Percentiles rank a stretch among this genome's conserved stretches.
These are phyloP conservation scores for Epinotia demarniana DNA, from an alignment of 2,888 invertebrate species.

Conservation along the genomic window DNA sequence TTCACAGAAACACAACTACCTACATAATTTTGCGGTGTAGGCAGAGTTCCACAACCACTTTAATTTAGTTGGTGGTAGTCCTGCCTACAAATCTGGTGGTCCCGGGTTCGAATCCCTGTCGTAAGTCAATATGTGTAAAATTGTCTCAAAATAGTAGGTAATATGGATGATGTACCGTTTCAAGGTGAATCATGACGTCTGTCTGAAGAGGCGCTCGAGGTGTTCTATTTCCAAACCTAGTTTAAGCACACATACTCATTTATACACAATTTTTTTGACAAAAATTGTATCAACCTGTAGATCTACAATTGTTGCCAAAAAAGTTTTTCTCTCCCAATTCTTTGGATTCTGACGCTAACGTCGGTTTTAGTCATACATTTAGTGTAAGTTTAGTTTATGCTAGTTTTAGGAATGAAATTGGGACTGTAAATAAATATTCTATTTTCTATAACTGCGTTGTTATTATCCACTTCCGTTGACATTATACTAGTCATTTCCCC, in stretches of 20 bases:
- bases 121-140: no score
- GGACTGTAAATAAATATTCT: conserved; percentile 71
- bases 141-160: not conserved
- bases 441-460: conserved; percentile 49
- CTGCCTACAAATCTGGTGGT: no score
- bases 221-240: conserved; percentile 42
- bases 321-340: conserved; percentile 58
- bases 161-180: not conserved
- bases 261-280: conserved; percentile 50
- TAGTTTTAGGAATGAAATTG: conserved; percentile 60
- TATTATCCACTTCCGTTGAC: conserved; percentile 43
- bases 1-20: no score
- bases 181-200: conserved; percentile 53
- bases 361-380: conserved; percentile 71
- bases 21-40: no score
- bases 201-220: conserved; percentile 75
- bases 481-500: not conserved
- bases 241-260: conserved; percentile 45
- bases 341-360: conserved; percentile 68
- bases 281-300: conserved; percentile 50
- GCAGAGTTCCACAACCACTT: no score
- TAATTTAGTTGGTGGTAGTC: no score
- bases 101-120: no score
- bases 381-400: conserved; percentile 61
- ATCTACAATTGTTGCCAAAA: conserved; percentile 69